Conservation (phyloP, 2,113 vertebrate genomes). For the Brienomyrus brachyistius region DNA sequence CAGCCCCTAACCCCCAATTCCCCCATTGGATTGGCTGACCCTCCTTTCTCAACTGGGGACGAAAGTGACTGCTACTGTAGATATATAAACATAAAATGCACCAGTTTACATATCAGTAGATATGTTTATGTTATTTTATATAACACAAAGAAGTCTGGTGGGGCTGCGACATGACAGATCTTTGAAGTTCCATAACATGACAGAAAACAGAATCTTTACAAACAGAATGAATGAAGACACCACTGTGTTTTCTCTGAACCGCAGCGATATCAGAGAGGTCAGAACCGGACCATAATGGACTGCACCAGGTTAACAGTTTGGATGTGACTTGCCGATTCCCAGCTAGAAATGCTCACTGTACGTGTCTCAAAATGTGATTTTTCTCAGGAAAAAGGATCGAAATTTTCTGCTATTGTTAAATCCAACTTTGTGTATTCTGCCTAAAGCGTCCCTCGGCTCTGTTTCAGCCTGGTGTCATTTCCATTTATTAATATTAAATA, state of each 20-base stretch:
- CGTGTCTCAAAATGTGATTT: not conserved
- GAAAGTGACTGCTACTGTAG: not conserved
- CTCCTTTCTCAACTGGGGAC: not conserved
- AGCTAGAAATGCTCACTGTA: not conserved
- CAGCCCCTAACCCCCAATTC: not conserved
- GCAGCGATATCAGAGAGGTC: not conserved
- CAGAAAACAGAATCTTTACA: not conserved
- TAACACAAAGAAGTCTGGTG: not conserved
- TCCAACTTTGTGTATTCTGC: not conserved
- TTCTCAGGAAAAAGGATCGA: not conserved
- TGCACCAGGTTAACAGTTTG: not conserved
- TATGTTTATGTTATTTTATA: not conserved
- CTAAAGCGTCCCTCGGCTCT: not conserved
- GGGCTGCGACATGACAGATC: not conserved
- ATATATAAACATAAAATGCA: not conserved
- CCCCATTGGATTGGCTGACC: not conserved
- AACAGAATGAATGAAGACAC: not conserved
- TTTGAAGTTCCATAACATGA: not conserved
- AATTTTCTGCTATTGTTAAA: not conserved
- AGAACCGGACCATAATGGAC: not conserved
- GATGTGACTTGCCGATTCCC: not conserved
- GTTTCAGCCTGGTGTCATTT: not conserved
- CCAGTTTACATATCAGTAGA: not conserved
- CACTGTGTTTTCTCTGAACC: not conserved
- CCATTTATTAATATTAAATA: conserved; percentile 4